phyloP scores from a whole-genome alignment of 1,140 invertebrate species.

The Pachyrhynchus sulphureomaculatus region DNA sequence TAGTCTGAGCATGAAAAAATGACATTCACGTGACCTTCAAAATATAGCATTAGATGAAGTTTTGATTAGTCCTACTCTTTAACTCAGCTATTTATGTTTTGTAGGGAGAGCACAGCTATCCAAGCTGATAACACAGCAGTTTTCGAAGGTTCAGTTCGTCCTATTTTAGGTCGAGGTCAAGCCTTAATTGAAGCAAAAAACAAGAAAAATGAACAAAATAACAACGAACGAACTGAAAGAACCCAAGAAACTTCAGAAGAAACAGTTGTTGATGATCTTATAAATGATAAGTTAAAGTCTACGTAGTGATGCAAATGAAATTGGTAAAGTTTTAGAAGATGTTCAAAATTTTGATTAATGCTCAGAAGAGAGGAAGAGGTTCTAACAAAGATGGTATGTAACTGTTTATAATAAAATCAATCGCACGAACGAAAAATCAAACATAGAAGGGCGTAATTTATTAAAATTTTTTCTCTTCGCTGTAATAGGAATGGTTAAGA shows the following conservation, averaged over 20 bases:
- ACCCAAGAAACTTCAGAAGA: background rate
- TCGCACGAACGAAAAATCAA: too few relatives aligned
- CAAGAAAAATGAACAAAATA: background rate
- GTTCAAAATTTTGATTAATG: constrained; percentile 37
- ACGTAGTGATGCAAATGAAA: constrained; percentile 13
- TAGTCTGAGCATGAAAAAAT: too few relatives aligned
- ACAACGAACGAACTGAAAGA: background rate
- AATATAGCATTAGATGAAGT: too few relatives aligned
- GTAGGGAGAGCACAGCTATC: background rate
- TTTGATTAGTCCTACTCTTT: too few relatives aligned
- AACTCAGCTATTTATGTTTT: too few relatives aligned
- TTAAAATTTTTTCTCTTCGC: too few relatives aligned
- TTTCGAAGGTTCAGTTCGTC: too few relatives aligned
- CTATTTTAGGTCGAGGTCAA: constrained; percentile 7
- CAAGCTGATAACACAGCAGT: background rate
- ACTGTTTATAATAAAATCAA: background rate
- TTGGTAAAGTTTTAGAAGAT: constrained; percentile 36
- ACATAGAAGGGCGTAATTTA: too few relatives aligned
- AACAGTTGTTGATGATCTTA: constrained; percentile 3
- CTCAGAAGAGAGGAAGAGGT: constrained; percentile 13
- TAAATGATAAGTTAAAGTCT: constrained; percentile 20
- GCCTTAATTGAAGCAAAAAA: background rate
- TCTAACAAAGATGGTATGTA: constrained; percentile 27
- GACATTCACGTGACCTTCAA: too few relatives aligned
- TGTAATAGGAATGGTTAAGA: too few relatives aligned